Percentiles rank a stretch among this genome's conserved stretches.
These are phyloP conservation scores for Euwallacea similis DNA, from an alignment of 1,140 invertebrate genomes.

Conservation along the genomic window DNA sequence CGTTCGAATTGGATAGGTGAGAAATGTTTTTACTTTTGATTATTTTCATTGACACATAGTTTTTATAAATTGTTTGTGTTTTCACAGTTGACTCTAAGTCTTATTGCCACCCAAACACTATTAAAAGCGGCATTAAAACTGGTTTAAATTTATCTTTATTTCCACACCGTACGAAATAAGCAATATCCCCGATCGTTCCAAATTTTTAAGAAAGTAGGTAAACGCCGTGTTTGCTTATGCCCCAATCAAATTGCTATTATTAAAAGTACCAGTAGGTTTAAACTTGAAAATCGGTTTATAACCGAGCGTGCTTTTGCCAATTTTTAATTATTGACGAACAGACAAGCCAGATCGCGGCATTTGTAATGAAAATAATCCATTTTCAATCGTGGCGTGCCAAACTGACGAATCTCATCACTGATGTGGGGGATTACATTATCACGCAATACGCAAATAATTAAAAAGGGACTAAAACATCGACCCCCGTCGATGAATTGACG, in stretches of 20 bases:
- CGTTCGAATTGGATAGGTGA: slow-evolving; percentile 37
- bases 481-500: slow-evolving; percentile 23
- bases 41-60: slow-evolving; percentile 41
- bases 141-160: slow-evolving; percentile 40
- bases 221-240: no score
- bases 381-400: slow-evolving; percentile 22
- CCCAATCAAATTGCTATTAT: no score
- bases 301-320: no score
- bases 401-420: slow-evolving; percentile 30
- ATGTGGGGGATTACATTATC: slow-evolving; percentile 33
- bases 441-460: slow-evolving; percentile 35
- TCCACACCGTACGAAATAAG: slow-evolving; percentile 26
- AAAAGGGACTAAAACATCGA: slow-evolving; percentile 30
- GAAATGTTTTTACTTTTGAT: slow-evolving; percentile 40
- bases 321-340: no score
- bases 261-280: no score
- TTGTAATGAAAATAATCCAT: slow-evolving; percentile 23
- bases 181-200: slow-evolving; percentile 1
- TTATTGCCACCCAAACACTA: slow-evolving; percentile 40
- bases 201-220: no score
- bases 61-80: slow-evolving; percentile 42
- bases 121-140: slow-evolving; percentile 38
- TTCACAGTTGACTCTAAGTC: slow-evolving; percentile 40
- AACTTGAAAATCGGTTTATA: no score
- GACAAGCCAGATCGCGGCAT: not conserved